A percentile compares a stretch with the other conserved stretches of the same genome.
Evolutionary conservation across 2,113 vertebrate species (phyloP).

Genomic region (Arvicanthis niloticus): DNA sequence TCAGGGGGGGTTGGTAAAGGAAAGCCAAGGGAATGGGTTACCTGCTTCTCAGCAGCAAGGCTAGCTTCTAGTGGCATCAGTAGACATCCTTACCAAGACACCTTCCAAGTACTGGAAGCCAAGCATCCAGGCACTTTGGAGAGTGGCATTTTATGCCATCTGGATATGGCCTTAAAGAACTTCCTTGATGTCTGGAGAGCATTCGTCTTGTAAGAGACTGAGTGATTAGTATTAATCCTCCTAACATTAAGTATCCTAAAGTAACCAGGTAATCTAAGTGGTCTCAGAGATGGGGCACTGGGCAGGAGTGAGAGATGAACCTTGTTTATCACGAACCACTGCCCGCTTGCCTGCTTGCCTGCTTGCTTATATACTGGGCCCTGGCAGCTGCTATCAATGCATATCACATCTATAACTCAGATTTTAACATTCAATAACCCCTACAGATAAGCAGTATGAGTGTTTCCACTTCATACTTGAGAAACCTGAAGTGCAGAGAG

Average conservation of each 20-base stretch:
- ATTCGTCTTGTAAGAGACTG: not conserved
- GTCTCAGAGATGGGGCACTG: not conserved
- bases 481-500: not conserved
- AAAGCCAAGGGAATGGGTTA: too few relatives aligned
- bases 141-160: not conserved
- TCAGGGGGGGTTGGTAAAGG: not conserved
- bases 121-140: not conserved
- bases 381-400: not conserved
- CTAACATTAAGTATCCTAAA: not conserved
- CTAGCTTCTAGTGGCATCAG: not conserved
- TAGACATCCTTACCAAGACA: not conserved
- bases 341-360: too few relatives aligned
- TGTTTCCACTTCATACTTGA: not conserved
- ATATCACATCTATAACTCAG: not conserved
- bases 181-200: not conserved
- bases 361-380: not conserved
- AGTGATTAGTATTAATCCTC: not conserved
- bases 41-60: not conserved
- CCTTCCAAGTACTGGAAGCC: not conserved
- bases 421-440: not conserved
- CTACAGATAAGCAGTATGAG: too few relatives aligned
- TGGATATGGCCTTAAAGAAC: not conserved
- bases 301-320: not conserved
- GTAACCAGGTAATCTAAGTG: not conserved
- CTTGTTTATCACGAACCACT: not conserved